Conservation (phyloP, 1,140 invertebrate species). For the Tribolium madens region DNA sequence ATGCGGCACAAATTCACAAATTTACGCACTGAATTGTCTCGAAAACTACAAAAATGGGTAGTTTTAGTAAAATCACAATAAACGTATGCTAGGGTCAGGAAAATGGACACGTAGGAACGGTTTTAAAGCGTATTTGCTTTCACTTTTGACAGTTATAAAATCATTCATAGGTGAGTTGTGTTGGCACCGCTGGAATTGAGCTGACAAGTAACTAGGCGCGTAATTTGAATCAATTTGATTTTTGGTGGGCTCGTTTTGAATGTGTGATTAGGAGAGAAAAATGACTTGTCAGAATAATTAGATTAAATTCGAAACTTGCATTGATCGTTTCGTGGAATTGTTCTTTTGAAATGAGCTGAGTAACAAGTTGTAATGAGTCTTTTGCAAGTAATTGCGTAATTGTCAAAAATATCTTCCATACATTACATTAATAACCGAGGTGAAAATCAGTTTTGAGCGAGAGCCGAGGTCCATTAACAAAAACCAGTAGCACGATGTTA, state of each 20-base stretch:
- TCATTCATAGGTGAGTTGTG: not conserved
- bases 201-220: not conserved
- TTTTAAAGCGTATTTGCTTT: constrained; percentile 24
- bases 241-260: not conserved
- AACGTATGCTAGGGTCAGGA: not conserved
- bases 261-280: too few species aligned
- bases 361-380: constrained; percentile 36
- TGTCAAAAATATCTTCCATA: constrained; percentile 50
- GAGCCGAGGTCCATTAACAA: constrained; percentile 55
- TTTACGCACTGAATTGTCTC: not conserved
- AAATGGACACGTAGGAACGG: not conserved
- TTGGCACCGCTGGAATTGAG: constrained; percentile 3
- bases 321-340: constrained; percentile 24
- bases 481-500: constrained; percentile 61
- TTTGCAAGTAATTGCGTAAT: constrained; percentile 42
- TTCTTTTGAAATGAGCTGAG: constrained; percentile 24
- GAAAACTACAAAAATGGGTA: not conserved
- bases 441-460: constrained; percentile 56
- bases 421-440: constrained; percentile 56
- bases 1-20: not conserved
- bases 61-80: not conserved
- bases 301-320: constrained; percentile 7
- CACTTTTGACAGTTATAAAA: constrained; percentile 41
- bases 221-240: not conserved
- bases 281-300: not conserved